A percentile compares a stretch with the other conserved stretches of the same genome.
Conservation (phyloP, 2,888 invertebrate species). For the Diabrotica balteata region DNA sequence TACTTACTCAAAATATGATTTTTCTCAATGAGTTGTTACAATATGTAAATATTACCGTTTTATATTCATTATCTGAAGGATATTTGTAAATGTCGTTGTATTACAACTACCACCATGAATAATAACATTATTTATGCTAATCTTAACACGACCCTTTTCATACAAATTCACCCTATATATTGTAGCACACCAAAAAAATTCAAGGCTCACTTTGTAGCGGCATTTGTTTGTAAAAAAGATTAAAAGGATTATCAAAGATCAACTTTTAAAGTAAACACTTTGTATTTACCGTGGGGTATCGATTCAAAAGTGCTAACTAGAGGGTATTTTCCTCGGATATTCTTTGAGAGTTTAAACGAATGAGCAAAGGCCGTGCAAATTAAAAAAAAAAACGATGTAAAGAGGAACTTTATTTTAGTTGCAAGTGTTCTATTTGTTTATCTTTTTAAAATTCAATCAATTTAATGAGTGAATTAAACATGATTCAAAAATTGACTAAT, state of each 20-base stretch:
- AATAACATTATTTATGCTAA: slow-evolving; percentile 13
- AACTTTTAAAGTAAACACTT: slow-evolving; percentile 35
- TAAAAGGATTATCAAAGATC: slow-evolving; percentile 34
- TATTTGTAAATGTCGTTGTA: not conserved
- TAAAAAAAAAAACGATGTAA: too few species aligned
- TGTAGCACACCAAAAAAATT: not conserved
- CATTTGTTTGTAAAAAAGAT: slow-evolving; percentile 32
- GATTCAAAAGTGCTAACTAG: slow-evolving; percentile 21
- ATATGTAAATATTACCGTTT: not conserved
- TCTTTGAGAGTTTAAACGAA: not conserved
- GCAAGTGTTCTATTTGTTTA: too few species aligned
- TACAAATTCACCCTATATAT: slow-evolving; percentile 30
- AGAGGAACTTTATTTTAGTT: too few species aligned
- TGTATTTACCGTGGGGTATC: slow-evolving; percentile 25
- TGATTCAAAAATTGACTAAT: too few species aligned
- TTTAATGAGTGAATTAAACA: too few species aligned
- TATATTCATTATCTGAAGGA: not conserved
- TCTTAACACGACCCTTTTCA: slow-evolving; percentile 22
- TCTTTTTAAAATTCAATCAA: too few species aligned
- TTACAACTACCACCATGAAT: not conserved
- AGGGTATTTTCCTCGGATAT: slow-evolving; percentile 9
- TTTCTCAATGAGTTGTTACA: too few species aligned
- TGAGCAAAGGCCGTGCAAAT: not conserved
- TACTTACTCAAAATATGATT: too few species aligned
- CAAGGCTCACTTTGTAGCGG: slow-evolving; percentile 32